Base-by-base conservation (phyloP, 1,140 invertebrate species). In the Mactra quadrangularis region DNA sequence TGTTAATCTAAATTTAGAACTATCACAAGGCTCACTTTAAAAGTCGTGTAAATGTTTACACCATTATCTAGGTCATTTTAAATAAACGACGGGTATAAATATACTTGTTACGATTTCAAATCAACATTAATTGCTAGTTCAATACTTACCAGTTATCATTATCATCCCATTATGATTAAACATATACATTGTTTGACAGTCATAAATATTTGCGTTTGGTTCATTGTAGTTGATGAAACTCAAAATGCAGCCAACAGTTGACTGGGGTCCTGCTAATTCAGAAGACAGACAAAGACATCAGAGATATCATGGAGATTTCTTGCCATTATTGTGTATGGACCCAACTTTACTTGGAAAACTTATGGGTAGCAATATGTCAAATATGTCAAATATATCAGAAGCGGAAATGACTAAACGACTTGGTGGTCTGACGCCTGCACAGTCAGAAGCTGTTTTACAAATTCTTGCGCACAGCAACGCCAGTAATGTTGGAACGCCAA, bases 211-310 rank as follows among this genome's bases (percentile, higher is more conserved):
- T n/a, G n/a, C n/a, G n/a, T n/a, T n/a, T n/a, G n/a, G n/a, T n/a
- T n/a, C n/a, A 2, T 62, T 52, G 9, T 75, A 74, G 86, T 64
- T 78, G n/a, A 64, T 55, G n/a, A 78, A 82, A 47, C 25, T 45
- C 4, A 79, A 53, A 17, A 82, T 82, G 68, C 66, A 72, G 35
- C 75, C 76, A 35, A 81, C 60, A 57, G 33, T 22, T 72, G 77
- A 62, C 55, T 84, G 55, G 83, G 82, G 68, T 55, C 71, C 75
- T 0, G 68, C 68, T n/a, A 72, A 82, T 62, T 27, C 68, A 33
- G 38, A 59, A 17, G 68, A 82, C 45, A 25, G 78, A 22, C 22
- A 82, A 52, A 31, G 53, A 22, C 68, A 71, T 27, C 22, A 60
- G 19, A 27, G 64, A 11, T 82, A 72, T 27, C 38, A 59, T 53